phyloP scores from a whole-genome alignment of 2,113 vertebrate species.

The Puma concolor region DNA sequence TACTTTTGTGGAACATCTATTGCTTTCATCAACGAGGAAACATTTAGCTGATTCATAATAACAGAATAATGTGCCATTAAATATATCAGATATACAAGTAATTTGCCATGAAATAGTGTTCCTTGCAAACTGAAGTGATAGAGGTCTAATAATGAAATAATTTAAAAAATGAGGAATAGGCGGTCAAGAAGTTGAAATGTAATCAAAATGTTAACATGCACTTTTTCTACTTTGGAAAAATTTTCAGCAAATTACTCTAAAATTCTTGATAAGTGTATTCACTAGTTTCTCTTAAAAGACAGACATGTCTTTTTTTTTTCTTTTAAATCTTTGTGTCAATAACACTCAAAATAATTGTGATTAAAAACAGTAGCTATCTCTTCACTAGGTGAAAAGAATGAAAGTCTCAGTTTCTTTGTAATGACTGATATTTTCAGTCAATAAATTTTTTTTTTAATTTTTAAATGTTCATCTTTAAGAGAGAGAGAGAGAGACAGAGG shows the following conservation, averaged over 20 bases:
- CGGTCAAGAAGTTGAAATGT: background rate
- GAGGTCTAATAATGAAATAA: background rate
- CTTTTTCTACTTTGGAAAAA: background rate
- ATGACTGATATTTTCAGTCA: background rate
- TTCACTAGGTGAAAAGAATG: background rate
- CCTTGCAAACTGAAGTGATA: background rate
- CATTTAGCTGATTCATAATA: background rate
- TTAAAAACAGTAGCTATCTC: background rate
- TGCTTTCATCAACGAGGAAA: background rate
- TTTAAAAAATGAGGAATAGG: background rate
- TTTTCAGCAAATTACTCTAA: background rate
- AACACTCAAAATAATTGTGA: background rate
- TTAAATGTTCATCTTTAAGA: too few relatives aligned
- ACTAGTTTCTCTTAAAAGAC: background rate
- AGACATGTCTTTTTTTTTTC: background rate
- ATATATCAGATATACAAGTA: background rate
- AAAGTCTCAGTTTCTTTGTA: background rate
- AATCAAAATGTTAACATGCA: background rate
- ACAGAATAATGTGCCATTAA: background rate
- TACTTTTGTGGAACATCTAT: background rate
- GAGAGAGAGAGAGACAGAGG: too few relatives aligned
- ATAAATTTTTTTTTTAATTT: background rate
- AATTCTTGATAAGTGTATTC: background rate
- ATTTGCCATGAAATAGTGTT: background rate
- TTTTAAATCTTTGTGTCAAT: background rate